A percentile compares a stretch with the other conserved stretches of the same genome.
These are phyloP conservation scores for Campylomormyrus tamandua DNA, from an alignment of 2,113 vertebrate genomes.

Conservation along the genomic window DNA sequence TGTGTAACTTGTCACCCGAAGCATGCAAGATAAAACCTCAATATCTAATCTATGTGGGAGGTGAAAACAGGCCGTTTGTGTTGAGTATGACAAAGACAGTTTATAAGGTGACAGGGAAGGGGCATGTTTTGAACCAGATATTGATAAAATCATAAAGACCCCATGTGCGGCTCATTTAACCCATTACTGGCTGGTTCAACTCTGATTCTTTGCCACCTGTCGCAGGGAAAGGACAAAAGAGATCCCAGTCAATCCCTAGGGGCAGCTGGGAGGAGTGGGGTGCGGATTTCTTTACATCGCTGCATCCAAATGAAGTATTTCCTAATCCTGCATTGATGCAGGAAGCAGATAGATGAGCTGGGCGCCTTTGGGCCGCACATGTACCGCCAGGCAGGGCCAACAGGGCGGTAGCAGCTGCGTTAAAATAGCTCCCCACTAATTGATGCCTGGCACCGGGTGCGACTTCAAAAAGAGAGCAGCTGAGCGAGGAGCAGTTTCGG, in stretches of 20 bases:
- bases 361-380: not conserved
- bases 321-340: not conserved
- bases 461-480: slow-evolving; percentile 28
- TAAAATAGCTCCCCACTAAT: slow-evolving; percentile 16
- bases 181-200: not conserved
- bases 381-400: not conserved
- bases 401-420: slow-evolving; percentile 17
- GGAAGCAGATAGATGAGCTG: not conserved
- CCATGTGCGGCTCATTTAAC: not conserved
- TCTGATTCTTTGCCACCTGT: not conserved
- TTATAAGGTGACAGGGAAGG: not conserved
- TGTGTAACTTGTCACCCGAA: not conserved
- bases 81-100: not conserved
- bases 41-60: not conserved
- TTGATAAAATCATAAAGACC: not conserved
- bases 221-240: not conserved
- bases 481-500: slow-evolving; percentile 20
- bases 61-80: not conserved
- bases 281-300: not conserved
- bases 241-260: not conserved
- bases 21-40: not conserved
- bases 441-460: slow-evolving; percentile 23
- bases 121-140: not conserved
- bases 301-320: slow-evolving; percentile 10
- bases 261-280: not conserved